Evolutionary conservation across 37 sponge, comb jelly and placozoan species (phyloP).

Genomic region (Chondrilla cf. caribensis): DNA sequence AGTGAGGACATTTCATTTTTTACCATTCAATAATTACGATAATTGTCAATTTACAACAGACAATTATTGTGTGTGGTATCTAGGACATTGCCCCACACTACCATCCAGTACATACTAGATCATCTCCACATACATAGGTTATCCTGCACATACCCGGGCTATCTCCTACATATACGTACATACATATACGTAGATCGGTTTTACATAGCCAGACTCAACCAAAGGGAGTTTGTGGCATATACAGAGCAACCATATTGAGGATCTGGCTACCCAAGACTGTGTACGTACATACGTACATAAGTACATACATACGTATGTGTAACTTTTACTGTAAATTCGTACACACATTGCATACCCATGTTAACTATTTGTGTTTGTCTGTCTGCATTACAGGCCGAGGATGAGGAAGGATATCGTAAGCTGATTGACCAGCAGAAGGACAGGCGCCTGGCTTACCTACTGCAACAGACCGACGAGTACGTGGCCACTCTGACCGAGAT

Average conservation of each 20-base stretch:
- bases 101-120: too few relatives aligned
- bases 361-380: not conserved
- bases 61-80: too few relatives aligned
- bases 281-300: not conserved
- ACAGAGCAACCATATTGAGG: too few relatives aligned
- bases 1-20: too few relatives aligned
- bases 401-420: constrained; percentile 97
- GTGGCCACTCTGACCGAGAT: constrained; percentile 85
- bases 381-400: constrained; percentile 80
- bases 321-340: not conserved
- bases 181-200: not conserved
- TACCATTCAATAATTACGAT: too few relatives aligned
- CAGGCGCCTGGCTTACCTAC: constrained; percentile 87
- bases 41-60: too few relatives aligned
- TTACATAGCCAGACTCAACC: not conserved
- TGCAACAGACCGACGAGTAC: constrained; percentile 98
- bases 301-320: constrained; percentile 7
- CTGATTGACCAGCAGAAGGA: constrained; percentile 99
- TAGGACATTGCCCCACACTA: too few relatives aligned
- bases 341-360: not conserved
- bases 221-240: too few relatives aligned
- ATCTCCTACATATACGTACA: not conserved
- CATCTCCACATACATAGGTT: too few relatives aligned
- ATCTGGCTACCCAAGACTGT: too few relatives aligned
- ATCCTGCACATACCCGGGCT: too few relatives aligned